Evolutionary conservation across 2,888 invertebrate genomes (phyloP).

Genomic region (Cerceris rybyensis): DNA sequence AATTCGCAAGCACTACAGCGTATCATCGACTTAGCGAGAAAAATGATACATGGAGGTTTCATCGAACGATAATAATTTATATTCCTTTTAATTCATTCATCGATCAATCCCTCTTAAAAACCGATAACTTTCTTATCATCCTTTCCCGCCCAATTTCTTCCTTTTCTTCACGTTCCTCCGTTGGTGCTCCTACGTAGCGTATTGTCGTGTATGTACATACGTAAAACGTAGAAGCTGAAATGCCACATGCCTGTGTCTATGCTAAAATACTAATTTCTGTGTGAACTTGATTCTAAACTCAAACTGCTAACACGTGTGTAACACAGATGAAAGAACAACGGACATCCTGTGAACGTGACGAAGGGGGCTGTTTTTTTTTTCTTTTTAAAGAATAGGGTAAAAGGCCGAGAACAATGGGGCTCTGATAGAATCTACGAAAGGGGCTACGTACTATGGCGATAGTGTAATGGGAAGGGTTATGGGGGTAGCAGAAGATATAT

Average conservation of each 20-base stretch:
- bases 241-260: conserved; percentile 80
- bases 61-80: not conserved
- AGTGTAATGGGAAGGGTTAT: not conserved
- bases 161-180: not conserved
- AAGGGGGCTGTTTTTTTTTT: no score
- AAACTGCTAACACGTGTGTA: conserved; percentile 23
- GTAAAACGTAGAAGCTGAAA: conserved; percentile 72
- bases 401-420: not conserved
- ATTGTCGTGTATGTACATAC: conserved; percentile 55
- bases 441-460: not conserved
- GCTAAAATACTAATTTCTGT: conserved; percentile 72
- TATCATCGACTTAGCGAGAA: not conserved
- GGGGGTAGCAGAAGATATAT: not conserved
- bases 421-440: not conserved
- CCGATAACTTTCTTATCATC: not conserved
- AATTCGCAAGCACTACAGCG: not conserved
- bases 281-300: conserved; percentile 31
- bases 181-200: conserved; percentile 8
- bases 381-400: not conserved
- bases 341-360: not conserved
- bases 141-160: not conserved
- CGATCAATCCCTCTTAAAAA: not conserved
- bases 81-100: no score
- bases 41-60: not conserved
- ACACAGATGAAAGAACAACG: conserved; percentile 22